phyloP scores from a whole-genome alignment of 1,140 invertebrate species.

The Vollenhovia emeryi region DNA sequence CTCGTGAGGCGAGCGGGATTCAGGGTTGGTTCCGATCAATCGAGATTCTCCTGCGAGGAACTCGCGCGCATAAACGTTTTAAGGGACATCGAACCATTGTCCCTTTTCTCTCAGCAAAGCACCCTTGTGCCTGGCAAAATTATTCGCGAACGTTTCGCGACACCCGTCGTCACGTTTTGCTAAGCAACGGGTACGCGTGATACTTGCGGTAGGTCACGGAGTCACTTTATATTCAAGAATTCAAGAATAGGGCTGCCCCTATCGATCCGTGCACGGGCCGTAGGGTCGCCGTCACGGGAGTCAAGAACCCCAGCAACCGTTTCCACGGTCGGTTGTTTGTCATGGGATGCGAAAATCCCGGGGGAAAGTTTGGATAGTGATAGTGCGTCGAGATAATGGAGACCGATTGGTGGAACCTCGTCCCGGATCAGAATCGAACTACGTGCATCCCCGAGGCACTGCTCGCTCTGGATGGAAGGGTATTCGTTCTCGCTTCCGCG shows the following conservation, averaged over 20 bases:
- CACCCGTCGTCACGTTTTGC: background rate
- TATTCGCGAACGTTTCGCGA: background rate
- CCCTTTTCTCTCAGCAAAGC: background rate
- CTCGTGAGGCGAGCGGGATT: background rate
- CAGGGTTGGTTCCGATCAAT: background rate
- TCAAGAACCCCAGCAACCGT: constrained; percentile 79
- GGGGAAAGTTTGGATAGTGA: constrained; percentile 13
- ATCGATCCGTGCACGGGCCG: constrained; percentile 73
- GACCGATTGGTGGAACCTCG: constrained; percentile 88
- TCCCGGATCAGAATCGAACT: constrained; percentile 83
- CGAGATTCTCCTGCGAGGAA: background rate
- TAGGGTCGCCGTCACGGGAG: constrained; percentile 67
- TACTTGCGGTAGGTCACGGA: constrained; percentile 61
- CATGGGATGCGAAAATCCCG: constrained; percentile 55
- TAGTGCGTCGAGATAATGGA: constrained; percentile 81
- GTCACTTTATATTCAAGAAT: constrained; percentile 61
- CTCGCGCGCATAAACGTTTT: background rate
- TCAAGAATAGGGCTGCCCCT: constrained; percentile 67
- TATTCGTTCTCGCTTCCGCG: constrained; percentile 74
- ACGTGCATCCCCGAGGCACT: constrained; percentile 86
- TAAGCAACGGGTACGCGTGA: background rate
- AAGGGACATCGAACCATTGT: too few relatives aligned
- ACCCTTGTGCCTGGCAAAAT: background rate
- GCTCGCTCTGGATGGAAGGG: constrained; percentile 87
- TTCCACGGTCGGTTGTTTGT: constrained; percentile 76